Base-by-base conservation (phyloP, 1,140 invertebrate species). In the Bombus confusus region DNA sequence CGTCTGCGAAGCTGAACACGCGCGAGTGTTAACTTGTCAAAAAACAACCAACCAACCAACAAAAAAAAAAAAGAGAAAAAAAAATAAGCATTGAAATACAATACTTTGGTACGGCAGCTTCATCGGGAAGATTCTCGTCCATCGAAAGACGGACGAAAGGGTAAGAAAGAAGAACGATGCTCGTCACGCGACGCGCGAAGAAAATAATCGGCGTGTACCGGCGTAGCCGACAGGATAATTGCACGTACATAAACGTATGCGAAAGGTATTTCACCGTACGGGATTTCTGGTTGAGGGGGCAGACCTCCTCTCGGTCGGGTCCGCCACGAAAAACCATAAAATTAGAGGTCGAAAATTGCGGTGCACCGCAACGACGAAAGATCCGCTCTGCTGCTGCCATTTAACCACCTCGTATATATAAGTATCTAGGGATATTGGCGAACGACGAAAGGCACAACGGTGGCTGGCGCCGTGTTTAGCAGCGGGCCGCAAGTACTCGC, bases 331-430 rank as follows among this genome's bases (percentile, higher is more conserved):
- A 74, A 83, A 83, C 34, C 71, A 57, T 76, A 77, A 83, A 83
- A 83, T 76, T 62, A 52, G 22, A 68, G 73, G 43, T 52, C 43
- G 62, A 83, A 83, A 83, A 83, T 83, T 83, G 81, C 73, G 62
- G 72, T 68, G 62, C 34, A 13, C 43, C 72, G 72, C 66, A 68
- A 66, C 72, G 57, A 31, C 37, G 25, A 41, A 71, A 39, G 68
- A 69, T 69, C 13, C 41, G 10, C 39, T 59, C 39, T n/a, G 59
- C 34, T 1, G 31, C 13, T 22, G 34, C 31, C 81, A 77, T 34
- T 83, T 68, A 76, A 83, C 59, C 43, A 59, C 25, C 59, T 76
- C 81, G 59, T 52, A 37, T 18, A 66, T 66, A 34, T 18, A 34
- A 66, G 31, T 39, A 31, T 78, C 76, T 31, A 34, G 9, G 28